A percentile compares a stretch with the other conserved stretches of the same genome.
These are phyloP conservation scores for Melanchra persicariae DNA, from an alignment of 2,888 invertebrate species.

Conservation along the genomic window DNA sequence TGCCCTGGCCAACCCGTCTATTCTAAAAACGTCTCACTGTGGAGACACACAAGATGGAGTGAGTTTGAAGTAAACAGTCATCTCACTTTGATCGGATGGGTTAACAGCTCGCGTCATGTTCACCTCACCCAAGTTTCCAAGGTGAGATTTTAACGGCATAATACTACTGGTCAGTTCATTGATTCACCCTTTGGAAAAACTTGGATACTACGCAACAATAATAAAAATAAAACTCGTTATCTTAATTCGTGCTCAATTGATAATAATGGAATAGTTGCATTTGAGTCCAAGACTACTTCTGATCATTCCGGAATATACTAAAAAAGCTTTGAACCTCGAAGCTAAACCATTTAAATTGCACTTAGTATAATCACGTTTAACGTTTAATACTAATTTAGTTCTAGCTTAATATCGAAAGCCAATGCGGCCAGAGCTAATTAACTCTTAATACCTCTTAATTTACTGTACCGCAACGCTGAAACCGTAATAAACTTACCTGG, in stretches of 20 bases:
- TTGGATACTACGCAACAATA: too few species aligned
- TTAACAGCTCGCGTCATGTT: too few species aligned
- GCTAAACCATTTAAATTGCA: neutral
- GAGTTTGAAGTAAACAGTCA: too few species aligned
- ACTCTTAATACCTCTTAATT: slow-evolving; percentile 30
- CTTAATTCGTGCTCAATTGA: too few species aligned
- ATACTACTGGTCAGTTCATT: too few species aligned
- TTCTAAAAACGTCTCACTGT: neutral
- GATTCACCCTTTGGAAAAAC: too few species aligned
- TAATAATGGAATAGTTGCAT: neutral
- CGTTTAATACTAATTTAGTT: slow-evolving; percentile 14
- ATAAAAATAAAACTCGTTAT: too few species aligned
- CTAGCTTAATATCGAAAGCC: slow-evolving; percentile 23
- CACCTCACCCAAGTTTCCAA: too few species aligned
- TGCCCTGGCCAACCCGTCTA: neutral
- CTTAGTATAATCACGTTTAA: neutral
- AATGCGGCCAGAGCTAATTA: slow-evolving; percentile 20
- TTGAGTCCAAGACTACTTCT: neutral
- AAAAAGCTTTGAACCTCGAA: neutral
- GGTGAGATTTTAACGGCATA: too few species aligned
- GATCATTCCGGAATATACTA: neutral
- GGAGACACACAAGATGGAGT: too few species aligned
- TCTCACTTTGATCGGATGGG: too few species aligned
- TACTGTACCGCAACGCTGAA: slow-evolving; percentile 14
- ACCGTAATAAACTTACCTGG: slow-evolving; percentile 11